Conservation (phyloP, 1,140 invertebrate genomes). For the Luehdorfia chinensis region DNA sequence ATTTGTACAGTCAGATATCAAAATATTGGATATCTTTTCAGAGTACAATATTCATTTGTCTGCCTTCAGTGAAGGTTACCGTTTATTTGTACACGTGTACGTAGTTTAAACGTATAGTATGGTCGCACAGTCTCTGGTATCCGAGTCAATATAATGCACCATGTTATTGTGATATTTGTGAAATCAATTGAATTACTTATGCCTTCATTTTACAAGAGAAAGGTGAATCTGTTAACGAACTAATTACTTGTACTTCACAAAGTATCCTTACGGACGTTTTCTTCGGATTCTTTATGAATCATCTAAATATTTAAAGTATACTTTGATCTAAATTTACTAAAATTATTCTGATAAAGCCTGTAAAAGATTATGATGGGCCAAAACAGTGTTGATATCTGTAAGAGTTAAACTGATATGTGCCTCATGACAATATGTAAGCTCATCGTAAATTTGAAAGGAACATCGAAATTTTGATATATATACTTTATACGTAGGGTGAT, state of each 20-base stretch:
- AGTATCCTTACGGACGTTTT: not conserved
- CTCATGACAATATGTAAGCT: slow-evolving; percentile 55
- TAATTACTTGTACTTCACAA: not conserved
- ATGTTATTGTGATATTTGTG: slow-evolving; percentile 55
- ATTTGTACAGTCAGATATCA: slow-evolving; percentile 54
- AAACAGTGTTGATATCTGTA: not conserved
- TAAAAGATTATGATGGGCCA: not conserved
- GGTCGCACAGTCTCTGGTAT: slow-evolving; percentile 58
- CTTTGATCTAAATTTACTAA: too few species aligned
- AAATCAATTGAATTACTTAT: slow-evolving; percentile 23
- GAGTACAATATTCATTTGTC: slow-evolving; percentile 58
- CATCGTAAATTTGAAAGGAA: slow-evolving; percentile 37
- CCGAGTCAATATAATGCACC: slow-evolving; percentile 62
- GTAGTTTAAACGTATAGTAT: slow-evolving; percentile 38
- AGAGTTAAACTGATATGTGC: slow-evolving; percentile 30
- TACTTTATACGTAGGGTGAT: slow-evolving; percentile 40
- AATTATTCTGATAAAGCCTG: too few species aligned
- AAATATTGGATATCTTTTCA: slow-evolving; percentile 50
- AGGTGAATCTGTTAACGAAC: slow-evolving; percentile 7
- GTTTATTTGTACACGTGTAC: slow-evolving; percentile 36
- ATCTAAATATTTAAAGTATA: too few species aligned
- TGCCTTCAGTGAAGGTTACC: slow-evolving; percentile 70
- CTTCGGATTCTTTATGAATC: too few species aligned
- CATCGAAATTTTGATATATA: slow-evolving; percentile 60
- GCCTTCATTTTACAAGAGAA: slow-evolving; percentile 25